Evolutionary conservation across 2,888 invertebrate genomes (phyloP), one percentile per base, ranked within the genome.

Genomic region (Psylliodes chrysocephalus): DNA sequence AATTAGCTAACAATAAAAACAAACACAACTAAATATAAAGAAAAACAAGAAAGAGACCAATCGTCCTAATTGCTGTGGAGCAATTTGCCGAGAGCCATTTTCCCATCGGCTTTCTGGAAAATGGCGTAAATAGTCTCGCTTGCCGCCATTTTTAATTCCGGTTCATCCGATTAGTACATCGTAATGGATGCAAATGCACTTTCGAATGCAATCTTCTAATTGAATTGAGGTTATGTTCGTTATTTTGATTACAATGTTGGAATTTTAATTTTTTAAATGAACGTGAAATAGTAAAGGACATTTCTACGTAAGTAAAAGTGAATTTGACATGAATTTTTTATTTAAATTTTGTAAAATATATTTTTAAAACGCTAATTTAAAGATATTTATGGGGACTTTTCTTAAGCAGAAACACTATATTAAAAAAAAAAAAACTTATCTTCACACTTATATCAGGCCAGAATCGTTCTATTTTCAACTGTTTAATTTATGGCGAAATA

Each of bases 131-230:
- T 55, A 55, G 28, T 17, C 17, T 22, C 30, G 25, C 40, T 42
- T 14, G 35, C n/a, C 44, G 51, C 30, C 63, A 57, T 63, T 63
- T 63, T 56, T 56, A 63, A 56, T 63, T 63, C 52, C 30, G 25
- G 25, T 56, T 33, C 52, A 55, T 18, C 49, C 61, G 55, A 62
- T 49, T 55, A 55, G 61, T 49, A 15, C 61, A 14, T 35, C 40
- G 35, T 49, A 54, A 57, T 66, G 53, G 55, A 64, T 64, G 64
- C 63, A 63, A 64, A 64, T 67, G 55, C 57, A 63, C 67, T 52
- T 35, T 60, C 42, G 60, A 60, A 47, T 60, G 61, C 63, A 60
- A 60, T 63, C 42, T 15, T 46, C 54, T 64, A 67, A 67, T 67
- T 64, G 57, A 64, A 67, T 67, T 33, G 30, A 17, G 51, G 30